Base-by-base conservation (phyloP, 2,888 invertebrate species). In the Chaitophorus viminalis region DNA sequence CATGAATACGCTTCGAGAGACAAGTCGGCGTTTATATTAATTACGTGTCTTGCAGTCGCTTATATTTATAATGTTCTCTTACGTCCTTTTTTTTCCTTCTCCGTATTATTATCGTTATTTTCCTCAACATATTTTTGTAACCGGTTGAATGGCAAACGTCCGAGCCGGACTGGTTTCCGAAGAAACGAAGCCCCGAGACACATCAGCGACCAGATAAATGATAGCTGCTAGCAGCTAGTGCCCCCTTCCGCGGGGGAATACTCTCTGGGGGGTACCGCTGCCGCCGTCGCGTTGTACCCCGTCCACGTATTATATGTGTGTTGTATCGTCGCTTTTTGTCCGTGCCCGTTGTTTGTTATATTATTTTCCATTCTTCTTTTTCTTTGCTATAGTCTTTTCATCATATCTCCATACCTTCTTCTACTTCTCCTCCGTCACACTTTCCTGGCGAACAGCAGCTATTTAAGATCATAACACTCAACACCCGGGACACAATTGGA, bases 401-500 rank as follows among this genome's bases (percentile, higher is more conserved):
- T 18, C 21, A 5, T 9, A 21, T 21, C 46, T 17, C 17, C 25
- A 6, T n/a, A n/a, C 46, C 46, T 39, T 72, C 29, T 39, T 29
- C 36, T 60, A 3, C n/a, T 31, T 21, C 31, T 9, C 46, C 36
- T 8, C 54, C 36, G 36, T 18, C 68, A 14, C n/a, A n/a, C 82
- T 0, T 21, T 29, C 18, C 29, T 39, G 17, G 33, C 31, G 5
- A 8, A 5, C 46, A 31, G 11, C 3, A 25, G 36, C 83, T 84
- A 84, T 84, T 84, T 84, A 84, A 84, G 75, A 65, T 25, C 39
- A 31, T 31, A 46, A 14, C 83, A 65, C 4, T 25, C 83, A 29
- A 25, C 83, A 31, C 21, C 31, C 75, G 36, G 33, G 3, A 29
- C 75, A 65, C 83, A 75, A 39, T 75, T 79, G 31, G 5, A 82